phyloP scores from a whole-genome alignment of 2,113 vertebrate genomes.

The Chelonoidis abingdonii region DNA sequence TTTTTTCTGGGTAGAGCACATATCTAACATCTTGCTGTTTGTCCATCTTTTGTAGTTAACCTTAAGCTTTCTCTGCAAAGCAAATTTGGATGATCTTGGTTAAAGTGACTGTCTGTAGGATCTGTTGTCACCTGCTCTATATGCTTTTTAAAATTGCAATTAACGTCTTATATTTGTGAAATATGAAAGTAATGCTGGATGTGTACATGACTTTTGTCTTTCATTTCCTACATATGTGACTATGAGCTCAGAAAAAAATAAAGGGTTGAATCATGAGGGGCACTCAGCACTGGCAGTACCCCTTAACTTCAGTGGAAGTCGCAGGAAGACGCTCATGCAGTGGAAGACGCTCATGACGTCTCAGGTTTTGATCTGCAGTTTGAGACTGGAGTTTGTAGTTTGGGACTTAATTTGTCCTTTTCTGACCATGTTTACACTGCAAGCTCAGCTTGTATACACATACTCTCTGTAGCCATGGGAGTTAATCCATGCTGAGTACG shows the following conservation, averaged over 20 bases:
- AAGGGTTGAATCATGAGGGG: not conserved
- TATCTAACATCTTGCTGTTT: not conserved
- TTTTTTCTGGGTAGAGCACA: not conserved
- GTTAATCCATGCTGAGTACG: not conserved
- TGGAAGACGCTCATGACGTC: not conserved
- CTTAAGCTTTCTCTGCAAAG: not conserved
- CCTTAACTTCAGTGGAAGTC: not conserved
- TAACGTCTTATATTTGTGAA: not conserved
- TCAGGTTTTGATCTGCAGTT: not conserved
- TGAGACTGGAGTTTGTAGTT: not conserved
- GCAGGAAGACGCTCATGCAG: no score
- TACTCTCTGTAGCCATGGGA: not conserved
- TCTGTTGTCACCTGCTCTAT: not conserved
- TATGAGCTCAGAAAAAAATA: not conserved
- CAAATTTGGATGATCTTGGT: not conserved
- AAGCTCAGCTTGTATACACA: not conserved
- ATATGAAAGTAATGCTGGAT: not conserved
- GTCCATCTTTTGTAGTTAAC: not conserved
- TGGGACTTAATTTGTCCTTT: not conserved
- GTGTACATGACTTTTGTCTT: not conserved
- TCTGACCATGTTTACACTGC: not conserved
- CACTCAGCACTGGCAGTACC: fast-evolving
- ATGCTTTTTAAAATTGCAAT: not conserved
- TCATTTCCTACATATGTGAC: not conserved
- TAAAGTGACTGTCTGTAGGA: not conserved